Evolutionary conservation across 1,140 invertebrate genomes (phyloP).

Genomic region (Euwallacea similis): DNA sequence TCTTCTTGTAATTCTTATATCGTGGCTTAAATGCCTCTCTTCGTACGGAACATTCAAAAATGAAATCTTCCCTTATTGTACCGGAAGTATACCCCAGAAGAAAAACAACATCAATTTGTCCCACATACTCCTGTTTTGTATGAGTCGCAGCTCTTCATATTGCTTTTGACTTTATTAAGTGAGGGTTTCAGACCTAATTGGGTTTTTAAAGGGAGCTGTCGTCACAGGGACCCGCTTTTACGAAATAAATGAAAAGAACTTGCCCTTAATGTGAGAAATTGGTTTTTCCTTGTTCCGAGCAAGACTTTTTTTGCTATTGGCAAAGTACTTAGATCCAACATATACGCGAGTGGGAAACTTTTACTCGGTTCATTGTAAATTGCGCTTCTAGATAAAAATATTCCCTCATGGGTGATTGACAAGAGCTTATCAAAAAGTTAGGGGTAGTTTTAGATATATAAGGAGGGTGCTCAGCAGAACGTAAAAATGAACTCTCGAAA

Average conservation of each 20-base stretch:
- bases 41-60: no score
- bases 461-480: slow-evolving; percentile 37
- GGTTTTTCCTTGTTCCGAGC: not conserved
- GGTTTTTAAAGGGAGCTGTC: slow-evolving; percentile 15
- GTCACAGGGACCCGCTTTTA: not conserved
- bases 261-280: slow-evolving; percentile 11
- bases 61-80: no score
- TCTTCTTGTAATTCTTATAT: no score
- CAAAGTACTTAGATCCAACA: no score
- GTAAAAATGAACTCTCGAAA: slow-evolving; percentile 37
- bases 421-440: slow-evolving; percentile 40
- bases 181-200: slow-evolving; percentile 27
- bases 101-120: slow-evolving; percentile 26
- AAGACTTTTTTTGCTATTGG: not conserved
- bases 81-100: slow-evolving; percentile 2
- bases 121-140: slow-evolving; percentile 26
- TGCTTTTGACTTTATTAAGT: slow-evolving; percentile 37
- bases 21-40: no score
- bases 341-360: not conserved
- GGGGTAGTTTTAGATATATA: slow-evolving; percentile 37
- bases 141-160: slow-evolving; percentile 23
- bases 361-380: slow-evolving; percentile 5
- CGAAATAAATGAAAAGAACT: slow-evolving; percentile 14
- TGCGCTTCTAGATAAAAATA: slow-evolving; percentile 19
- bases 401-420: slow-evolving; percentile 36